Evolutionary conservation across 2,888 invertebrate species (phyloP).

Genomic region (Cistogaster globosa): DNA sequence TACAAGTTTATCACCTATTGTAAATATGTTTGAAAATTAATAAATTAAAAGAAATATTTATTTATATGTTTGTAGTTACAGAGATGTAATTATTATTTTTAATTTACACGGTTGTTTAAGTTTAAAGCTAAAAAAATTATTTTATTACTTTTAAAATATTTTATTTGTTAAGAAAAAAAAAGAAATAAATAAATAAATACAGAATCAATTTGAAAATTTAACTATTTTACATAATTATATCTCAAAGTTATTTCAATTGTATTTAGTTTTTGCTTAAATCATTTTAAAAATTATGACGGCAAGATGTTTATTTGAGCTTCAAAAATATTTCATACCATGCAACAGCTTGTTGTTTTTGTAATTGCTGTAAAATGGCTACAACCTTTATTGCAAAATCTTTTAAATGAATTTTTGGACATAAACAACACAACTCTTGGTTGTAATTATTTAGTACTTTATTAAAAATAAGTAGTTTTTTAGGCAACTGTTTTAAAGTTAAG

Average conservation of each 20-base stretch:
- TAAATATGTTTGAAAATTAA: conserved; percentile 32
- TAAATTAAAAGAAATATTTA: conserved; percentile 21
- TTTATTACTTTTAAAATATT: not conserved
- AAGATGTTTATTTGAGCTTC: too few species aligned
- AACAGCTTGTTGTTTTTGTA: too few species aligned
- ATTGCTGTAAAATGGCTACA: too few species aligned
- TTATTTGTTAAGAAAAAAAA: not conserved
- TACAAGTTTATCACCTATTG: conserved; percentile 23
- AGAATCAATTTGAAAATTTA: too few species aligned
- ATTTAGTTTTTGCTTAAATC: too few species aligned
- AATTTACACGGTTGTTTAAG: conserved; percentile 21
- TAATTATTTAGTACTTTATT: too few species aligned
- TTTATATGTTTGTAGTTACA: not conserved
- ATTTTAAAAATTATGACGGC: too few species aligned
- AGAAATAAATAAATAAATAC: too few species aligned
- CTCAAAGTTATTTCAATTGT: too few species aligned
- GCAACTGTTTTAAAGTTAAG: not conserved
- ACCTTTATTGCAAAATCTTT: not conserved
- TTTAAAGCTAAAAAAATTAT: not conserved
- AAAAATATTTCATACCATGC: too few species aligned
- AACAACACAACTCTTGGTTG: not conserved
- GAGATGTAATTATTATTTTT: conserved; percentile 13
- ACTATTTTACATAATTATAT: too few species aligned
- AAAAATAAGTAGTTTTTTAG: too few species aligned
- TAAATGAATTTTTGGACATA: not conserved